Evolutionary conservation across 2,797 vertebrate genomes (phyloP), one percentile per base, ranked within the genome.

Genomic region (Sphenodon punctatus): DNA sequence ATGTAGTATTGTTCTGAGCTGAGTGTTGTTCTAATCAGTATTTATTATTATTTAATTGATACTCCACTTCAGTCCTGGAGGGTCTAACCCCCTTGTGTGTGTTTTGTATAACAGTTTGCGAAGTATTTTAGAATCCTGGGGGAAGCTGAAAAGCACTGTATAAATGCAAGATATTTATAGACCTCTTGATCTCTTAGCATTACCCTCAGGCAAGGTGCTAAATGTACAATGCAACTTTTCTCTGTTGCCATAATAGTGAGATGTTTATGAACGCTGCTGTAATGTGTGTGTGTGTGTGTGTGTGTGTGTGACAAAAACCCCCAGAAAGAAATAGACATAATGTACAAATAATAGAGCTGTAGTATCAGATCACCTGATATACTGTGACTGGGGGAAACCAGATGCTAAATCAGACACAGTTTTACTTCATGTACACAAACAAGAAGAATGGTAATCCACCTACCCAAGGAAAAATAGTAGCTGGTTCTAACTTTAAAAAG

Each of bases 131-230:
- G 43, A 55, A 45, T 45, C 16, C 25, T 63, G 67, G 61, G 25
- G 13, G 42, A 32, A 34, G 48, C 64, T 78, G 43, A 55, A 48
- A 63, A 22, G 60, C 48, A 55, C 48, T 56, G 22, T 45, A 46
- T 63, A 45, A 70, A 64, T 39, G 42, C 48, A 48, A 55, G 59
- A 6, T 78, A 78, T 78, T 78, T 78, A 70, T 78, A 55, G 76
- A 20, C 49, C 30, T 46, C n/a, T 9, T 27, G n/a, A 53, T 8
- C 30, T 17, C 58, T 41, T 55, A 25, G 34, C 48, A 78, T 70
- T 43, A 19, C 32, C 49, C 49, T 41, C 59, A 14, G 32, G 58
- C 32, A 22, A 25, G 22, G 5, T 30, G 67, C 48, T 45, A 61
- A 48, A 53, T 32, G 22, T 41, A 64, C 76, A 39, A 38, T 15